Base-by-base conservation (phyloP, 1,140 invertebrate species). In the Aphelenchoides besseyi region DNA sequence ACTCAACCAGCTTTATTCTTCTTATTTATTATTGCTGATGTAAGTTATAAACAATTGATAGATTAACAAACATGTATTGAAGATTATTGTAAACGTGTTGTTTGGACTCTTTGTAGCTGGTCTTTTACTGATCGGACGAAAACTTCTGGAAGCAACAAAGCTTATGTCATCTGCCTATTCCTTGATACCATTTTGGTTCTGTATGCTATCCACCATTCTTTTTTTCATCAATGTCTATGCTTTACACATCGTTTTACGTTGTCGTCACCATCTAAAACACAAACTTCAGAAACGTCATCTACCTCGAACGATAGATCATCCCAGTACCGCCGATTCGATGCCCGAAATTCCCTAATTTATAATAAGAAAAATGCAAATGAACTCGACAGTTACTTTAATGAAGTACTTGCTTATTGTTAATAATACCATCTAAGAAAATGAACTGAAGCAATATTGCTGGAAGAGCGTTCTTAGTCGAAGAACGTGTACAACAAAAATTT, bases 271-370 rank as follows among this genome's bases (percentile, higher is more conserved):
- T 23, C 5, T 59, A 8, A 59, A 59, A 23, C 55, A 18, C 55
- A 59, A 59, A 59, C 32, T 33, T 23, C 55, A 41, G 5, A 41
- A 59, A 48, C 41, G 41, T 16, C 41, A 48, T 23, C 12, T 12
- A 12, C 12, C 41, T 48, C 41, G 41, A 59, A 59, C 32, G 18
- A 18, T 23, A 8, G 18, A 8, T 8, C 5, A 59, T 33, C 26
- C 55, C 12, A 59, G 55, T 33, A 59, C 55, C 41, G 41, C 41
- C 41, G 41, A 48, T 23, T 48, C 41, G 41, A 48, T 48, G 41
- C 41, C 41, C 41, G 41, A 48, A 12, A 48, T 48, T 23, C 41
- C 41, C 23, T 48, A 23, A 48, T 12, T 23, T 48, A n/a, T n/a
- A n/a, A n/a, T n/a, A n/a, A n/a, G n/a, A n/a, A n/a, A n/a, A n/a